phyloP scores from a whole-genome alignment of 2,888 invertebrate species.

The Nomada hirtipes region DNA sequence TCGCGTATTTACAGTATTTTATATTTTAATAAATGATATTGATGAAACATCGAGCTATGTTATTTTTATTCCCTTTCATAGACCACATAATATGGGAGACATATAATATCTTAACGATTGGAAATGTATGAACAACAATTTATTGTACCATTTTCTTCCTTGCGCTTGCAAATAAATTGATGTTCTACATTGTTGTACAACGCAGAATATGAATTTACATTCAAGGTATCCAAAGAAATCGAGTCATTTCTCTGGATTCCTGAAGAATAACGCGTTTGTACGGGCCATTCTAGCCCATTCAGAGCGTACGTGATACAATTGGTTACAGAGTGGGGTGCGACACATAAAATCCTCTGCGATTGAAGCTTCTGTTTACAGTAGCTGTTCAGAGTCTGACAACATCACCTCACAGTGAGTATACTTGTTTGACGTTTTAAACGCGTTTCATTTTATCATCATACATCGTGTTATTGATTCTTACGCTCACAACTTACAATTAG shows the following conservation, averaged over 20 bases:
- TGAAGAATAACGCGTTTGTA: constrained; percentile 17
- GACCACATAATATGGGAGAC: background rate
- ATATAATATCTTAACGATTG: background rate
- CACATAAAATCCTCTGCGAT: constrained; percentile 71
- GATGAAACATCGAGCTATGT: background rate
- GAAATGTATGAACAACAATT: no score
- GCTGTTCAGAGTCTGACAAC: constrained; percentile 50
- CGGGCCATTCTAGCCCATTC: constrained; percentile 13
- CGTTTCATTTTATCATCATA: background rate
- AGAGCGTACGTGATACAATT: constrained; percentile 60
- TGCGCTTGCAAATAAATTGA: background rate
- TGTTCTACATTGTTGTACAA: background rate
- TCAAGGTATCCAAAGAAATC: constrained; percentile 7
- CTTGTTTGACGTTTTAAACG: constrained; percentile 1
- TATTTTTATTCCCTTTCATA: background rate
- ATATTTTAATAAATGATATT: constrained; percentile 28
- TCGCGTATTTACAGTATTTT: constrained; percentile 11
- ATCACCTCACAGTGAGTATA: constrained; percentile 60
- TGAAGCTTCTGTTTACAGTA: constrained; percentile 71
- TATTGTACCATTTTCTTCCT: background rate
- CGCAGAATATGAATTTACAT: background rate
- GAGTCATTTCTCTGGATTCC: constrained; percentile 15
- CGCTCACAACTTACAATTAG: background rate
- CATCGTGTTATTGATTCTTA: background rate
- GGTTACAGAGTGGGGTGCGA: constrained; percentile 68